A percentile compares a stretch with the other conserved stretches of the same genome.
These are phyloP conservation scores for Melieria crassipennis DNA, from an alignment of 2,888 invertebrate genomes.

Conservation along the genomic window DNA sequence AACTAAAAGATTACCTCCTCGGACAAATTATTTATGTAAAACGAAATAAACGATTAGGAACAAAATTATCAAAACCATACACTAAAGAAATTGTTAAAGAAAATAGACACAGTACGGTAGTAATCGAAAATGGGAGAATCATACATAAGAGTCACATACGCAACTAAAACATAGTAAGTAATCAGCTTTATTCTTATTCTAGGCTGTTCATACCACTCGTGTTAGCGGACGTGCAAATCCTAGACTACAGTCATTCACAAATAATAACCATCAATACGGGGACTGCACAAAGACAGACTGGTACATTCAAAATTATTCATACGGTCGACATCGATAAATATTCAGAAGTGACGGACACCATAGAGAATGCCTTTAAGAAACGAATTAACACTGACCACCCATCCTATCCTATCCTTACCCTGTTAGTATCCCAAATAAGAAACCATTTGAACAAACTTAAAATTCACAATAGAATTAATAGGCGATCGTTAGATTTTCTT, in stretches of 20 bases:
- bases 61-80: no score
- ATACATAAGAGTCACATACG: constrained; percentile 1
- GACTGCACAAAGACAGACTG: not conserved
- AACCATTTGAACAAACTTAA: not conserved
- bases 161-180: constrained; percentile 10
- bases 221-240: not conserved
- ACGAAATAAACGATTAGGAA: no score
- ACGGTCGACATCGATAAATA: constrained; percentile 5
- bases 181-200: no score
- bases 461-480: not conserved
- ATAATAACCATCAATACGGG: not conserved
- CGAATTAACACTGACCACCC: not conserved
- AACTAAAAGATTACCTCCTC: no score
- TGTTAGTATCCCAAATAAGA: not conserved
- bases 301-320: constrained; percentile 11
- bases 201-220: not conserved
- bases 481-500: not conserved
- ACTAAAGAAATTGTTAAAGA: no score
- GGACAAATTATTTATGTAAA: no score
- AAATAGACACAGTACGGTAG: no score
- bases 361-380: not conserved
- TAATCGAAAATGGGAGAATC: no score
- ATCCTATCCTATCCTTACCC: constrained; percentile 1
- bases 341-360: not conserved
- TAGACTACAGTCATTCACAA: constrained; percentile 15